These are phyloP conservation scores for Menidia beryllina DNA, from an alignment of 2,113 vertebrate species.

Conservation along the genomic window DNA sequence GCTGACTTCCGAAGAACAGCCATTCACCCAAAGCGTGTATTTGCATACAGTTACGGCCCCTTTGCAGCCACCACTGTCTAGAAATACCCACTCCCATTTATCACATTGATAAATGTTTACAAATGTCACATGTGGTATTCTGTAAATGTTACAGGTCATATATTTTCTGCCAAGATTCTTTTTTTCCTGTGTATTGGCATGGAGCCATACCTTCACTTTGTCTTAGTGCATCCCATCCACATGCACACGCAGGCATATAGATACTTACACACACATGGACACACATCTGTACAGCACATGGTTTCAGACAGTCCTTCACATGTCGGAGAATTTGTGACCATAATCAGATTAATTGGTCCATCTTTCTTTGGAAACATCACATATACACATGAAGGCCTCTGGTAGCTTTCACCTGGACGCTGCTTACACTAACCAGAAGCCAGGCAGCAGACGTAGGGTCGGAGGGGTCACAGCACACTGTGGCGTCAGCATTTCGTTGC, in stretches of 20 bases:
- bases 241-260: slow-evolving; percentile 57
- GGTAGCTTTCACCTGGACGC: slow-evolving; percentile 73
- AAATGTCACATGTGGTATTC: slow-evolving; percentile 34
- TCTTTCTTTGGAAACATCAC: slow-evolving; percentile 81
- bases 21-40: slow-evolving; percentile 62
- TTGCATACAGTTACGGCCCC: slow-evolving; percentile 67
- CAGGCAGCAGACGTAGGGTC: slow-evolving; percentile 68
- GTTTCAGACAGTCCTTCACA: slow-evolving; percentile 83
- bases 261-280: slow-evolving; percentile 62
- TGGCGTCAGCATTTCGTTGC: slow-evolving; percentile 68
- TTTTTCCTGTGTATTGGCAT: background rate
- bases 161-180: slow-evolving; percentile 27
- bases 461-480: slow-evolving; percentile 59
- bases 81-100: slow-evolving; percentile 45
- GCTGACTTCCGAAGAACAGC: slow-evolving; percentile 52
- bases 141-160: slow-evolving; percentile 18
- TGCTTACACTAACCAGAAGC: slow-evolving; percentile 80
- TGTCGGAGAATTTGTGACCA: slow-evolving; percentile 90
- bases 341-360: slow-evolving; percentile 94
- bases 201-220: slow-evolving; percentile 20
- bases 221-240: slow-evolving; percentile 32
- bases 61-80: slow-evolving; percentile 45
- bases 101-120: slow-evolving; percentile 50
- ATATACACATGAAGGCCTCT: slow-evolving; percentile 64
- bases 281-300: slow-evolving; percentile 95